Evolutionary conservation across 2,888 invertebrate genomes (phyloP).

Genomic region (Leptinotarsa juncta): DNA sequence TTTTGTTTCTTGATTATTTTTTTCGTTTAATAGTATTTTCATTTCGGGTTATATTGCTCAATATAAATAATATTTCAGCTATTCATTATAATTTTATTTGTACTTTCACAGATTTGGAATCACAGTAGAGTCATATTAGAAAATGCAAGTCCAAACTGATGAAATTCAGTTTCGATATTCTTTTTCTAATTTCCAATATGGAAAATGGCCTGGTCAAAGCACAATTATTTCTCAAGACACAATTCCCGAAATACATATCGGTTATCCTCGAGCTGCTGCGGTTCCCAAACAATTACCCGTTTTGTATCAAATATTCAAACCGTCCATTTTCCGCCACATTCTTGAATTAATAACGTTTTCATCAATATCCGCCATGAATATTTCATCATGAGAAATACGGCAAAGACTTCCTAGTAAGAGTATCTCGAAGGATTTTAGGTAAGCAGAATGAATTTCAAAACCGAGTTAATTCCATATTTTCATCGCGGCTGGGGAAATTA

Average conservation of each 20-base stretch:
- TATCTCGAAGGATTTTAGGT: constrained; percentile 11
- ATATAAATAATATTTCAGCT: too few species aligned
- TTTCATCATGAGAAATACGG: constrained; percentile 11
- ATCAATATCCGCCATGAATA: constrained; percentile 15
- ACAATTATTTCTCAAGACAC: too few species aligned
- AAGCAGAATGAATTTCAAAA: constrained; percentile 16
- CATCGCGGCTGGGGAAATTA: constrained; percentile 17
- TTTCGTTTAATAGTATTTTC: too few species aligned
- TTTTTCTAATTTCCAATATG: not conserved
- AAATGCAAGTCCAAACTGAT: too few species aligned
- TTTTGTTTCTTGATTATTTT: too few species aligned
- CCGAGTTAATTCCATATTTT: constrained; percentile 20
- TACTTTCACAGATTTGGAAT: too few species aligned
- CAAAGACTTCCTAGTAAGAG: constrained; percentile 1
- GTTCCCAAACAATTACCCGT: not conserved
- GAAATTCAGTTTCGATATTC: too few species aligned
- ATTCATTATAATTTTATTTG: too few species aligned
- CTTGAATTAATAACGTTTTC: constrained; percentile 14
- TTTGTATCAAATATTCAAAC: not conserved
- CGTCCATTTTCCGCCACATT: not conserved
- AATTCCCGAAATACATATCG: too few species aligned
- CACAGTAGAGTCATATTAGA: too few species aligned
- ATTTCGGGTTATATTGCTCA: too few species aligned
- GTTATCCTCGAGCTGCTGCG: not conserved
- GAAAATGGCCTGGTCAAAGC: not conserved